Evolutionary conservation across 1,140 invertebrate species (phyloP).

Genomic region (Plectus sambesii): DNA sequence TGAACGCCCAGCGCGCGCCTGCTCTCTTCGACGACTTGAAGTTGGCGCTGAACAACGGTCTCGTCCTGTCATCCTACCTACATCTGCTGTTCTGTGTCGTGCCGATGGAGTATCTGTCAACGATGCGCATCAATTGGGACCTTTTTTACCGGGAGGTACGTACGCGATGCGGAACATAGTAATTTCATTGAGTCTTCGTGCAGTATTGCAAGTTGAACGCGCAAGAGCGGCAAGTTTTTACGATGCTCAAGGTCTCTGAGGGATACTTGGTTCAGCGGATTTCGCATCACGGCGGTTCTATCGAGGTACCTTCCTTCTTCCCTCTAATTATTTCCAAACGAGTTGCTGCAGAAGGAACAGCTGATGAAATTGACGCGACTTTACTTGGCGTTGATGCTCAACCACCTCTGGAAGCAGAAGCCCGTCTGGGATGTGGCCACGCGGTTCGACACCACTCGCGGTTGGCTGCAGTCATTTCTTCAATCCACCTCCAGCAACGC

Average conservation of each 20-base stretch:
- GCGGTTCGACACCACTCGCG: conserved; percentile 55
- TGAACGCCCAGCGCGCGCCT: not conserved
- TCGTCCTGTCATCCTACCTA: conserved; percentile 24
- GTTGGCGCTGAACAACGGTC: conserved; percentile 8
- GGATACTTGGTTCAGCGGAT: conserved; percentile 17
- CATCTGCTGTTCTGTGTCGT: conserved; percentile 23
- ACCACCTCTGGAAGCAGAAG: conserved; percentile 65
- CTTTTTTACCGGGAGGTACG: conserved; percentile 12
- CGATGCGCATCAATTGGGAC: conserved; percentile 21
- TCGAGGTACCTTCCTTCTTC: not conserved
- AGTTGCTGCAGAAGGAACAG: too few species aligned
- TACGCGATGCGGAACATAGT: conserved; percentile 5
- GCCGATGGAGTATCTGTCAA: conserved; percentile 20
- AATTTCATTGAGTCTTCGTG: not conserved
- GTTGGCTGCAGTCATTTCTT: conserved; percentile 62
- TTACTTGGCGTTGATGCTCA: conserved; percentile 69
- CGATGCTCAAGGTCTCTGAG: conserved; percentile 6
- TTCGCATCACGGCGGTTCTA: conserved; percentile 12
- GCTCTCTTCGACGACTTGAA: not conserved
- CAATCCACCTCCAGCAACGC: conserved; percentile 58
- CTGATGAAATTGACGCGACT: conserved; percentile 52
- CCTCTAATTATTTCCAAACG: conserved; percentile 5
- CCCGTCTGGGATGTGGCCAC: conserved; percentile 61
- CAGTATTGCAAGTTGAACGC: conserved; percentile 1
- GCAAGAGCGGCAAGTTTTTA: conserved; percentile 19